Evolutionary conservation across 1,140 invertebrate genomes (phyloP).

Genomic region (Drosophila mojavensis): DNA sequence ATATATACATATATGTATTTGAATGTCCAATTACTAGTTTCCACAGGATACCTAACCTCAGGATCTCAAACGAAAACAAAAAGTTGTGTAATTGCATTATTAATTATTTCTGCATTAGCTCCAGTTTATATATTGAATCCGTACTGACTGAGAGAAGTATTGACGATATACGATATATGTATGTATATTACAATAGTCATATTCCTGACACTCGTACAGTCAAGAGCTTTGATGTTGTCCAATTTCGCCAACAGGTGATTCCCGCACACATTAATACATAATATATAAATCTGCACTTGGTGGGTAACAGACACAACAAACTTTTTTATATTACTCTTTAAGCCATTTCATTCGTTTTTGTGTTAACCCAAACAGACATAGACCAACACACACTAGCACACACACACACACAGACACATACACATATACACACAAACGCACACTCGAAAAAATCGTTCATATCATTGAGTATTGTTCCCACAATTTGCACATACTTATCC

Average conservation of each 20-base stretch:
- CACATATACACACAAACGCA: not conserved
- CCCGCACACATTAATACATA: constrained; percentile 35
- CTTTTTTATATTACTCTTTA: constrained; percentile 60
- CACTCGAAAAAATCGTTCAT: constrained; percentile 7
- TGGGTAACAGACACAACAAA: constrained; percentile 53
- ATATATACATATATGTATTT: too few species aligned
- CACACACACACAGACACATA: constrained; percentile 5
- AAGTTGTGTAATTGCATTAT: too few species aligned
- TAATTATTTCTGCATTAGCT: too few species aligned
- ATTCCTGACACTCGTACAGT: too few species aligned
- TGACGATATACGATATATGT: too few species aligned
- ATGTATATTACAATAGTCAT: too few species aligned
- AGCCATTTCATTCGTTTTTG: constrained; percentile 72
- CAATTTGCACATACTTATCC: constrained; percentile 21
- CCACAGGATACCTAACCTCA: too few species aligned
- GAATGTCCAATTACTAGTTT: too few species aligned
- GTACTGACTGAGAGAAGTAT: too few species aligned
- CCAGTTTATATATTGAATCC: too few species aligned
- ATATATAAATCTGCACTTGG: constrained; percentile 28
- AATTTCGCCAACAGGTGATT: constrained; percentile 57
- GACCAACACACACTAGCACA: constrained; percentile 17
- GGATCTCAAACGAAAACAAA: too few species aligned
- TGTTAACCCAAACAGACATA: constrained; percentile 70
- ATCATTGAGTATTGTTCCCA: constrained; percentile 21
- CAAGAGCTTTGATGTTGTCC: too few species aligned